Evolutionary conservation across 1,140 invertebrate species (phyloP), one percentile per base, ranked within the genome.

Genomic region (Neodiprion fabricii): DNA sequence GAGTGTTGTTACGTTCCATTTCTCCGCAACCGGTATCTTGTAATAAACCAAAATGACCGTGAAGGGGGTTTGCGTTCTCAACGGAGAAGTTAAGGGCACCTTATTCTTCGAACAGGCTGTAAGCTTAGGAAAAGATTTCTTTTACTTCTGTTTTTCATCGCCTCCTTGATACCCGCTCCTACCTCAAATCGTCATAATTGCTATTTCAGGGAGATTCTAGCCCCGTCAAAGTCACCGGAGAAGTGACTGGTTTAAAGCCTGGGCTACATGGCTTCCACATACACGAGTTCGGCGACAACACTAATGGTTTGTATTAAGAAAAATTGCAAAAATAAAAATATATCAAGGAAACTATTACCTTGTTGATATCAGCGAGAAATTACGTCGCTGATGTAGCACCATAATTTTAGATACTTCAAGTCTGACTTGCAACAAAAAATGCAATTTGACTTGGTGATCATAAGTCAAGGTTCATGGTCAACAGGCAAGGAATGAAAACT

Each of bases 241-340:
- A 95, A 85, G 88, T 97, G 12, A 88, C 80, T 28, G 95, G 95
- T 9, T 85, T 97, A 61, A 83, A 89, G 12, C 87, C 91, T 80
- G 95, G 95, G 11, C 80, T 90, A 40, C 96, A 97, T 85, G 97
- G 98, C 48, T 99, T 99, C 89, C 98, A 99, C 85, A 92, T 99
- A 72, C 98, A 99, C 84, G 95, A 99, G 89, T 98, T 97, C 86
- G 98, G 98, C 1, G 98, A 99, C 85, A 96, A 96, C 77, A 98
- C 97, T 53, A 97, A 99, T 86, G 93, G 92, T 92, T 61, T 17
- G 53, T 61, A 61, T 40, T 3, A 1, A 40, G 28, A 40, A 40
- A 40, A 40, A 40, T 40, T 40, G 28, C 17, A 40, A 40, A 40
- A 40, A 40, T 5, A 40, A 40, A 40, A 40, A 40, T 40, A 40